phyloP scores from a whole-genome alignment of 2,888 invertebrate species.

The Leucozona laternaria region DNA sequence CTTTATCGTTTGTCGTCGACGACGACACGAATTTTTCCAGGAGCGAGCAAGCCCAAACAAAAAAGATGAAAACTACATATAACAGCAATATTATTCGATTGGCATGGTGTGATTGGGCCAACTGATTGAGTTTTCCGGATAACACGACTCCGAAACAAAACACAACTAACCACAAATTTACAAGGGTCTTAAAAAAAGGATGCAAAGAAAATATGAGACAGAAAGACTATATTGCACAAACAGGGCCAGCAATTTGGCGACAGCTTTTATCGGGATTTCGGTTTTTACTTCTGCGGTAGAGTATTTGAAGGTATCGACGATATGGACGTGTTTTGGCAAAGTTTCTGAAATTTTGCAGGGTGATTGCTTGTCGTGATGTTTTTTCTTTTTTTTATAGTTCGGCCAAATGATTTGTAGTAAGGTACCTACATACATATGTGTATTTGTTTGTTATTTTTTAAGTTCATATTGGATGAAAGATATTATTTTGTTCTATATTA shows the following conservation, averaged over 20 bases:
- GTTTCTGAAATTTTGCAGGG: slow-evolving; percentile 25
- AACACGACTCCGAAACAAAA: slow-evolving; percentile 54
- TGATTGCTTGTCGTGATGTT: slow-evolving; percentile 23
- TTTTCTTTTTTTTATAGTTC: slow-evolving; percentile 17
- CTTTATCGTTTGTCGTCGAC: slow-evolving; percentile 64
- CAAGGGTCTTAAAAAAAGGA: slow-evolving; percentile 10
- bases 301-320: slow-evolving; percentile 54
- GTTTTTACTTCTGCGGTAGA: slow-evolving; percentile 41
- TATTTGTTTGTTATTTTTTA: neutral
- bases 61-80: slow-evolving; percentile 22
- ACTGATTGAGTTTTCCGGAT: slow-evolving; percentile 60
- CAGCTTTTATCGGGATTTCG: slow-evolving; percentile 60
- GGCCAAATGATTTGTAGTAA: slow-evolving; percentile 9
- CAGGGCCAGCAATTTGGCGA: slow-evolving; percentile 63
- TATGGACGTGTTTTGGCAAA: slow-evolving; percentile 67
- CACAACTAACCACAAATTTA: slow-evolving; percentile 57
- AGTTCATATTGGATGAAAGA: neutral
- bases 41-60: neutral
- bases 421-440: too few species aligned
- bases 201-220: neutral
- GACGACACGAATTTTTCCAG: slow-evolving; percentile 42
- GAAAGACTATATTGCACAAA: slow-evolving; percentile 11
- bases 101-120: slow-evolving; percentile 52
- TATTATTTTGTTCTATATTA: neutral
- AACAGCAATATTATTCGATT: slow-evolving; percentile 51